Conservation (phyloP, 2,888 invertebrate species). For the Campoplex capitator region DNA sequence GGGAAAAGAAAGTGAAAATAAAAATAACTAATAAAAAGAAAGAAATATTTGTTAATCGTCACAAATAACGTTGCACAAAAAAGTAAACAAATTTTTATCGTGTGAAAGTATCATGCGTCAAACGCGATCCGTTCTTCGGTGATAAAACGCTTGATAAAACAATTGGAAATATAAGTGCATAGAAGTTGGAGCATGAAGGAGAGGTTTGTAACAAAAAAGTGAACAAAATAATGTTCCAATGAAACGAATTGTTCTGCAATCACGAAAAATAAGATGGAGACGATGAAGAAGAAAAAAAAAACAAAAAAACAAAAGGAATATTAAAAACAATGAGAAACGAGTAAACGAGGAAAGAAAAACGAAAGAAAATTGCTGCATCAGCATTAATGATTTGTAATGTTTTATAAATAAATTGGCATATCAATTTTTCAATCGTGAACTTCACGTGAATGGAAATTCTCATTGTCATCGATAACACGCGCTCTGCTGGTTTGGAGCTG, state of each 20-base stretch:
- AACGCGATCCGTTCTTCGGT: constrained; percentile 54
- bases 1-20: not conserved
- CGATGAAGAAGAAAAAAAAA: constrained; percentile 15
- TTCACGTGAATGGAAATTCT: constrained; percentile 75
- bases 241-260: constrained; percentile 71
- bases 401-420: constrained; percentile 82
- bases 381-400: constrained; percentile 78
- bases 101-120: constrained; percentile 54
- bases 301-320: constrained; percentile 58
- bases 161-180: constrained; percentile 55
- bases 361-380: constrained; percentile 73
- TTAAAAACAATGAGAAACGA: constrained; percentile 25
- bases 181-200: constrained; percentile 47
- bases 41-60: constrained; percentile 59
- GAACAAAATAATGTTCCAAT: constrained; percentile 49
- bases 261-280: constrained; percentile 51
- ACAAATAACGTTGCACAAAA: constrained; percentile 64
- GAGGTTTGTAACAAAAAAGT: constrained; percentile 43
- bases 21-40: constrained; percentile 14
- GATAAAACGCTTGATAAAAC: constrained; percentile 56
- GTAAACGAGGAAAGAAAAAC: constrained; percentile 54
- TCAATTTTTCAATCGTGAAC: constrained; percentile 76
- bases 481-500: constrained; percentile 84
- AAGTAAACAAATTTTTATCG: constrained; percentile 57
- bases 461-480: constrained; percentile 80